Evolutionary conservation across 2,888 invertebrate genomes (phyloP).

Genomic region (Idaea aversata): DNA sequence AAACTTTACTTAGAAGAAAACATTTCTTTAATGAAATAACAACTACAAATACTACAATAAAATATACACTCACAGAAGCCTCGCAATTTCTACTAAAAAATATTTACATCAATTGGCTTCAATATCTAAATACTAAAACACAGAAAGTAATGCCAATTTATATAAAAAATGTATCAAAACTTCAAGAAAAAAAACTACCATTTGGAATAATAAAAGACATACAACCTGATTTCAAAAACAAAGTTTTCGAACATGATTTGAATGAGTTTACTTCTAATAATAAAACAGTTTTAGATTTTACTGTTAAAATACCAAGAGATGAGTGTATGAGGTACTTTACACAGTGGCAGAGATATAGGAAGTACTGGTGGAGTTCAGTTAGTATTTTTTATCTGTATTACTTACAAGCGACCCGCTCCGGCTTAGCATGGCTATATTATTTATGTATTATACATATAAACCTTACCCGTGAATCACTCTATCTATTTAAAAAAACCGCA

Average conservation of each 20-base stretch:
- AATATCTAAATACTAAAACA: slow-evolving; percentile 52
- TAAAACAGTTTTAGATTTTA: slow-evolving; percentile 53
- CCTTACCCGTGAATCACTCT: too few relatives aligned
- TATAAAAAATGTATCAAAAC: slow-evolving; percentile 32
- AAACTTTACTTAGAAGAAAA: slow-evolving; percentile 47
- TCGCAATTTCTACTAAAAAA: slow-evolving; percentile 58
- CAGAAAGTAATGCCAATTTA: slow-evolving; percentile 53
- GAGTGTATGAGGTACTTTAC: slow-evolving; percentile 84
- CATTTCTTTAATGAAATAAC: slow-evolving; percentile 52
- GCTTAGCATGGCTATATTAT: too few relatives aligned
- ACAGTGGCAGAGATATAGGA: slow-evolving; percentile 87
- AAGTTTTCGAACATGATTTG: slow-evolving; percentile 33
- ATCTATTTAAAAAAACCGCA: too few relatives aligned
- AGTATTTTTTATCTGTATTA: slow-evolving; percentile 35
- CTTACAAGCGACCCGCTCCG: too few relatives aligned
- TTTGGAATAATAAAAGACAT: slow-evolving; percentile 43
- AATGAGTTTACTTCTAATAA: slow-evolving; percentile 30
- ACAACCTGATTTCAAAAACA: slow-evolving; percentile 13
- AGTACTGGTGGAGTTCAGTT: slow-evolving; percentile 92
- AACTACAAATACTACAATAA: slow-evolving; percentile 29
- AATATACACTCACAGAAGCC: slow-evolving; percentile 46
- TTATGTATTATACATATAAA: too few relatives aligned
- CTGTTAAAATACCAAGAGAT: slow-evolving; percentile 64
- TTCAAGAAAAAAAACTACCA: slow-evolving; percentile 25
- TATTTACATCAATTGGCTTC: slow-evolving; percentile 59